Evolutionary conservation across 2,797 vertebrate species (phyloP).

Genomic region (Emydoidea blandingii): DNA sequence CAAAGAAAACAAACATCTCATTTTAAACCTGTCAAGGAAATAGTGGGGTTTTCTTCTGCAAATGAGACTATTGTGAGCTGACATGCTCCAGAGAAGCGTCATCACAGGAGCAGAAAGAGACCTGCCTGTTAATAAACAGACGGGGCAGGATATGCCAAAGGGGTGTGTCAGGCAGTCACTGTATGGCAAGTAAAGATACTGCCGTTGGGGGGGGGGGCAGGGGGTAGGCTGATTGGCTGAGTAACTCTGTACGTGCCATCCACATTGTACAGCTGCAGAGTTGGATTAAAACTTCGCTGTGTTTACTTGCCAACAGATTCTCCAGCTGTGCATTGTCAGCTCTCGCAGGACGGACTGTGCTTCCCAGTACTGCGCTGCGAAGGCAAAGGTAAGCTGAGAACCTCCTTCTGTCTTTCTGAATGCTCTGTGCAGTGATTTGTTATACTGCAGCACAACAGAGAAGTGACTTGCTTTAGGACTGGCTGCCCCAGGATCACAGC

Average conservation of each 20-base stretch:
- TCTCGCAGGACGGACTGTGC: too few species aligned
- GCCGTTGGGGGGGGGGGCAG: too few species aligned
- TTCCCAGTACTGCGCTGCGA: neutral
- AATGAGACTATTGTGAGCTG: neutral
- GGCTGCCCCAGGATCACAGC: neutral
- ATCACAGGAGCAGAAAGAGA: neutral
- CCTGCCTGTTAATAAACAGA: neutral
- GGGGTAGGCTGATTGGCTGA: neutral
- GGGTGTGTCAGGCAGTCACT: neutral
- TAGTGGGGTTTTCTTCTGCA: neutral
- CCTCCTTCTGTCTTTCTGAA: neutral
- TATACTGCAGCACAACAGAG: neutral
- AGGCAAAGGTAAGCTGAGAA: neutral
- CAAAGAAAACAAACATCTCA: neutral
- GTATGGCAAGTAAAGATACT: neutral
- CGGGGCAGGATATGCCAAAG: neutral
- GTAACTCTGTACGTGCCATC: neutral
- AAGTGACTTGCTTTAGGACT: neutral
- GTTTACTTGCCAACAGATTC: neutral
- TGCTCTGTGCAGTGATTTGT: neutral
- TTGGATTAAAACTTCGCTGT: neutral
- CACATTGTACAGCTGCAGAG: neutral
- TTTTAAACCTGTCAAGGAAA: neutral
- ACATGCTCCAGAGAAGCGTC: neutral
- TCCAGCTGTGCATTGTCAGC: neutral